Evolutionary conservation across 2,888 invertebrate species (phyloP).

Genomic region (Tenthredo scrophulariae): DNA sequence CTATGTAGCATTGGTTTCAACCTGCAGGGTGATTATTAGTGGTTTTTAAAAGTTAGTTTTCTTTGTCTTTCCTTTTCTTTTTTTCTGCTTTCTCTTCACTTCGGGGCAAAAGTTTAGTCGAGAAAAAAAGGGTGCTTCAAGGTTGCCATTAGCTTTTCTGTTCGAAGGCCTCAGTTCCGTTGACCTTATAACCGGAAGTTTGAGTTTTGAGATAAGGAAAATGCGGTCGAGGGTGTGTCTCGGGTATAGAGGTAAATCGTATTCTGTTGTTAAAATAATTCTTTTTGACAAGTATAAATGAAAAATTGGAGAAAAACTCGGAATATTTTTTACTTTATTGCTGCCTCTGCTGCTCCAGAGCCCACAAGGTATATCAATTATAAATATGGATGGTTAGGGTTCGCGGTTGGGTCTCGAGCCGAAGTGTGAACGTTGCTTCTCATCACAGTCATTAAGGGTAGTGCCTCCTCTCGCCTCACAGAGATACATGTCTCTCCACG

Average conservation of each 20-base stretch:
- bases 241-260: neutral
- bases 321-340: neutral
- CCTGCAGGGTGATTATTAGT: neutral
- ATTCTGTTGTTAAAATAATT: neutral
- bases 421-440: constrained; percentile 61
- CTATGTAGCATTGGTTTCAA: neutral
- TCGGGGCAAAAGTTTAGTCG: neutral
- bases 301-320: neutral
- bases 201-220: neutral
- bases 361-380: constrained; percentile 35
- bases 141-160: neutral
- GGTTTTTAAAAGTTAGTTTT: neutral
- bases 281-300: neutral
- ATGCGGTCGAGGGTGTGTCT: neutral
- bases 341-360: neutral
- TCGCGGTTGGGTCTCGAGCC: constrained; percentile 34
- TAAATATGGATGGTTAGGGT: constrained; percentile 40
- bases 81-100: neutral
- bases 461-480: constrained; percentile 63
- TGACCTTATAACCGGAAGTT: constrained; percentile 5
- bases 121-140: neutral
- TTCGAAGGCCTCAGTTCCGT: neutral
- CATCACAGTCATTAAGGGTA: constrained; percentile 74
- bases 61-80: neutral
- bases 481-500: constrained; percentile 45